Evolutionary conservation across 2,113 vertebrate species (phyloP).

Genomic region (Uria aalge): DNA sequence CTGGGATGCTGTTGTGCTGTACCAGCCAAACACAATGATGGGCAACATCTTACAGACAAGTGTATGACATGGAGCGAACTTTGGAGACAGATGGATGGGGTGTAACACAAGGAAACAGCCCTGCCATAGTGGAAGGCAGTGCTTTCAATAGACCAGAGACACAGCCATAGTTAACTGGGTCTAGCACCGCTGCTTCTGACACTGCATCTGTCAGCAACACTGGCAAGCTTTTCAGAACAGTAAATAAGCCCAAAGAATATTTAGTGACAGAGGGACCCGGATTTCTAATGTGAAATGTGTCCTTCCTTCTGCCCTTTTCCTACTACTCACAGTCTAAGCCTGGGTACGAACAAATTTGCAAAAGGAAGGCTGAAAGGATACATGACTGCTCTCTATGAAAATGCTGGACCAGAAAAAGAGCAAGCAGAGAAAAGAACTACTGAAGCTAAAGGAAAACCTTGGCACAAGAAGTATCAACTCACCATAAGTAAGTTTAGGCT

Average conservation of each 20-base stretch:
- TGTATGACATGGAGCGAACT: background rate
- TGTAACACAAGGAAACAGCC: background rate
- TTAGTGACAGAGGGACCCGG: background rate
- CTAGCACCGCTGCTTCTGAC: background rate
- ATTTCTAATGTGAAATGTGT: background rate
- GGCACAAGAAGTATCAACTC: background rate
- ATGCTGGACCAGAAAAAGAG: background rate
- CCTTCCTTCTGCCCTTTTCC: background rate
- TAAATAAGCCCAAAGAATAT: background rate
- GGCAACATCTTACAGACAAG: background rate
- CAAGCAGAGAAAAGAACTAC: background rate
- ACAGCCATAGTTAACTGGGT: background rate
- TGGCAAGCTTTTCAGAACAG: background rate
- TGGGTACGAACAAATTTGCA: background rate
- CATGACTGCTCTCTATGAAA: background rate
- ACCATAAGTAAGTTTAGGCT: background rate
- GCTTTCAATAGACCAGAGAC: background rate
- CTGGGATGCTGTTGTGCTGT: background rate
- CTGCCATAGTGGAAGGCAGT: background rate
- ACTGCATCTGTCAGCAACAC: background rate
- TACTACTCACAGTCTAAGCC: background rate
- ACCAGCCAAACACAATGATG: background rate
- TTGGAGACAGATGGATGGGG: background rate
- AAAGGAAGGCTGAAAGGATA: background rate
- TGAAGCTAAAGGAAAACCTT: background rate